Percentiles rank a stretch among this genome's conserved stretches.
phyloP scores from a whole-genome alignment of 1,140 invertebrate species.

The Sycobia sp. region DNA sequence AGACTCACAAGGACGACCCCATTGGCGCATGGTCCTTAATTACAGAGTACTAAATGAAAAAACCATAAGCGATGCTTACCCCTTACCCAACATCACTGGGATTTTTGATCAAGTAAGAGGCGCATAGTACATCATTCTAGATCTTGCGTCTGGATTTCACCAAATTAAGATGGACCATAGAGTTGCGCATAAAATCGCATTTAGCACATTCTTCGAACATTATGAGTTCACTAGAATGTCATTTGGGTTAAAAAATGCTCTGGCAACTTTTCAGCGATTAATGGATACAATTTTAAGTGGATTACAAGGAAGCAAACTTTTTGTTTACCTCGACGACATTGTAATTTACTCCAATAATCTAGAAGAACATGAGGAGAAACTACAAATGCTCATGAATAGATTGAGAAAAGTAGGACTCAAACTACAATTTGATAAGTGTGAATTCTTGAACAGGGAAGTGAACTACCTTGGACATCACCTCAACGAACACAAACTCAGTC shows the following conservation, averaged over 20 bases:
- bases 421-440: too few species aligned
- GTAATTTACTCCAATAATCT: not conserved
- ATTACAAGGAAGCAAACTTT: not conserved
- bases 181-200: too few species aligned
- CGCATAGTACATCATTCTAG: slow-evolving; percentile 4
- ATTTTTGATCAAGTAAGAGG: slow-evolving; percentile 10
- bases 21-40: too few species aligned
- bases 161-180: too few species aligned
- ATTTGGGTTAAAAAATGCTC: not conserved
- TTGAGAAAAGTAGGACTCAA: not conserved
- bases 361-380: not conserved
- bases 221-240: not conserved
- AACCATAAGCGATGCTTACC: slow-evolving; percentile 58
- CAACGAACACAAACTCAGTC: not conserved
- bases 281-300: not conserved
- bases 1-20: too few species aligned
- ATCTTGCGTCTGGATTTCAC: too few species aligned
- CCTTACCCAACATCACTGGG: too few species aligned
- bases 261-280: not conserved
- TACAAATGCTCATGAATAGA: not conserved
- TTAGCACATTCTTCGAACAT: not conserved
- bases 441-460: too few species aligned
- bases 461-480: too few species aligned
- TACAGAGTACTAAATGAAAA: too few species aligned
- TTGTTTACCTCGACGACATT: slow-evolving; percentile 2